Evolutionary conservation across 2,113 vertebrate genomes (phyloP), one percentile per base, ranked within the genome.

Genomic region (Zosterops lateralis): DNA sequence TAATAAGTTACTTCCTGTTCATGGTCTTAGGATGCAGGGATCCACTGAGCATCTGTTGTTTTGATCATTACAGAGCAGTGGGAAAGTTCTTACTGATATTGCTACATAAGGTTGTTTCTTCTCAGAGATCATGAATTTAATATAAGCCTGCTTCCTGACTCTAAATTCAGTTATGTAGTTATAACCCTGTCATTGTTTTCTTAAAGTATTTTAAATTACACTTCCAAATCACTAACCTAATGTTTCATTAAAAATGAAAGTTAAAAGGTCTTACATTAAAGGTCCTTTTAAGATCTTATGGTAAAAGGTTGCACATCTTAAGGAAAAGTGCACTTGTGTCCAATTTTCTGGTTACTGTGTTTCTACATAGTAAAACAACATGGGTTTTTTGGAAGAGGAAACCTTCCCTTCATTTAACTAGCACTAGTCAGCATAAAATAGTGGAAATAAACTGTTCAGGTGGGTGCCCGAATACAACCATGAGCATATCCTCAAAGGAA

Each of bases 1-100:
- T 96, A 93, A 78, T 91, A 95, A 89, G 54, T 84, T 72, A 72
- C 78, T 89, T 95, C 84, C 92, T 89, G 74, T 76, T 89, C 78
- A 15, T 93, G 77, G 29, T 82, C 70, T 79, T 93, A 51, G 70
- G 62, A 82, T 89, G 58, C 28, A 70, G 58, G 57, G 85, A 75
- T 93, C 84, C 81, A 73, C 74, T 79, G 62, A 94, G 74, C 81
- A 79, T 87, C 87, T 89, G 62, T 75, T 94, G 54, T 94, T 93
- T 82, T 17, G 0, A 62, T 92, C 71, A 84, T 93, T 82, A 92
- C 60, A 70, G 62, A 89, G 58, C 66, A 94, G 87, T 95, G 77
- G 75, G 74, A 89, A 91, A 57, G 53, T 87, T 62, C 34, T 91
- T 78, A 76, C 34, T 87, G 25, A 50, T 72, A n/a, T 18, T 44